These are phyloP conservation scores for Sebastes ruberrimus DNA, from an alignment of 2,797 vertebrate genomes.

Conservation along the genomic window DNA sequence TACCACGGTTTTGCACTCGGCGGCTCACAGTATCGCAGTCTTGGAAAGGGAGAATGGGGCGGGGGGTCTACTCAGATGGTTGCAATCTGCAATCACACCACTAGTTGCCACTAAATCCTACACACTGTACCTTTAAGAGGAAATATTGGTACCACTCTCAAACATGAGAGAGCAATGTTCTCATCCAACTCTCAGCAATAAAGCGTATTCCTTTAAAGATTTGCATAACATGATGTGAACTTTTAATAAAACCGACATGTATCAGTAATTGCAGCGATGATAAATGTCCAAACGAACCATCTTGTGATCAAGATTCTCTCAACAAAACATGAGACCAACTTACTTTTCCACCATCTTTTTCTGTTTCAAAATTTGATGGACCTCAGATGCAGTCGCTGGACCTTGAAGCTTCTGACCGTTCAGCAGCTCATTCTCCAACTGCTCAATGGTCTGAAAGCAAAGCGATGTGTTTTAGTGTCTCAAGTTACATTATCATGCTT, in stretches of 20 bases:
- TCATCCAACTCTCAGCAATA: rapidly evolving
- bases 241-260: neutral
- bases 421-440: conserved; percentile 95
- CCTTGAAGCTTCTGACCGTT: conserved; percentile 98
- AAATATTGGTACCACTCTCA: neutral
- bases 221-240: neutral
- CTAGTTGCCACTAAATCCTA: too few relatives aligned
- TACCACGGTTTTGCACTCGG: too few relatives aligned
- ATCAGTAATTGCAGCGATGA: neutral
- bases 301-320: neutral
- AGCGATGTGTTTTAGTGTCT: neutral
- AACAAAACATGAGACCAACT: conserved; percentile 52
- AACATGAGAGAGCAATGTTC: neutral
- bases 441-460: conserved; percentile 87
- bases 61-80: too few relatives aligned
- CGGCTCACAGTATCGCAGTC: rapidly evolving
- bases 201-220: neutral
- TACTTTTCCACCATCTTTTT: conserved; percentile 92
- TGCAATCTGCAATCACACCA: too few relatives aligned
- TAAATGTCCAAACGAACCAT: neutral
- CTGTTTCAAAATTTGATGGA: conserved; percentile 88
- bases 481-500: neutral
- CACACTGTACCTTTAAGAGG: too few relatives aligned
- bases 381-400: conserved; percentile 90
- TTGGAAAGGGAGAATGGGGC: rapidly evolving